Base-by-base conservation (phyloP, 35 echinoderm and acorn worm species). In the Lytechinus variegatus region DNA sequence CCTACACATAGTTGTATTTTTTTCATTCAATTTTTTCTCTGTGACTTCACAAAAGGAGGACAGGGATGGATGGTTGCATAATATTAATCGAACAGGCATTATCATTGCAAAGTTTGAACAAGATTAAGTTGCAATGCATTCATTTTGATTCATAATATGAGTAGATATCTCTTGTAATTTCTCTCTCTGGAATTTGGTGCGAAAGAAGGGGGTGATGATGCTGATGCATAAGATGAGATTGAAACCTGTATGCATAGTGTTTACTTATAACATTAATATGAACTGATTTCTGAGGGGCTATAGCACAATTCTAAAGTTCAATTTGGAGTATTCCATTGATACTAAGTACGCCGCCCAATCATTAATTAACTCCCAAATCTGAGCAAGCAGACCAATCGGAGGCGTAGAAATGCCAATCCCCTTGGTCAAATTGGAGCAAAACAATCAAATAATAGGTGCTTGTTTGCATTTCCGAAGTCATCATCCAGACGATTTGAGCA, bases 401-500 rank as follows among this genome's bases (percentile, higher is more conserved):
- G 52, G 92, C 28, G 21, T 57, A 93, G 92, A 93, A 93, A 93
- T 93, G 92, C 56, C 92, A 93, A 93, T 28, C 53, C n/a, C 52
- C 53, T 44, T 4, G 92, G 53, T 57, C 92, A 93, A 55, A 93
- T 93, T 93, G 92, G 92, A 93, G 92, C 92, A 54, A 93, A 93
- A 93, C 92, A 57, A 57, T 93, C 92, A 93, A 93, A 93, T 93
- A 93, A 93, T 93, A 44, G 92, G 57, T 93, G 92, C 54, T 93
- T 57, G 92, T 93, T 93, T 93, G 54, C 54, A 93, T 93, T 93
- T 93, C 54, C 53, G 10, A 55, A 57, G 54, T 57, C 92, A 93
- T 93, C 92, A 93, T 93, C 53, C n/a, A 93, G 55, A 55, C 92
- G 54, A 93, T 93, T 93, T 57, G 10, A 55, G 14, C 92, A 93